These are phyloP conservation scores for Drosophila setifemur DNA, from an alignment of 1,140 invertebrate genomes.

Conservation along the genomic window DNA sequence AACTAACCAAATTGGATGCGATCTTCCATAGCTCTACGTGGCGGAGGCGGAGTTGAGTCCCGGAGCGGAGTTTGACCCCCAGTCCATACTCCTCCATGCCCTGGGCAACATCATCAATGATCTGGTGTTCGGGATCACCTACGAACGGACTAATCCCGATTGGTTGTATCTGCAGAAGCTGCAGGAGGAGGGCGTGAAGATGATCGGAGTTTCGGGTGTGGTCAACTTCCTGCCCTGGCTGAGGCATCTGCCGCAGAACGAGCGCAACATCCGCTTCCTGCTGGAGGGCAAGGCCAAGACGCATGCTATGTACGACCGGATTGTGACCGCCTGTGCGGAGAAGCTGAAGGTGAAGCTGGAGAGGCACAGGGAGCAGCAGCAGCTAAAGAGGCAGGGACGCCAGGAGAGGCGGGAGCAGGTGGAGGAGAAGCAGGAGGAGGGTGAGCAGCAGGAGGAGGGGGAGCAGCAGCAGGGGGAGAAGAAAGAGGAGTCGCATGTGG, in stretches of 20 bases:
- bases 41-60: not conserved
- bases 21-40: slow-evolving; percentile 1
- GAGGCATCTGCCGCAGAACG: slow-evolving; percentile 84
- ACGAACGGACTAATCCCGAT: slow-evolving; percentile 86
- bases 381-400: not conserved
- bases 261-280: slow-evolving; percentile 84
- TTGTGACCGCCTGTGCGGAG: slow-evolving; percentile 84
- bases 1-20: too few species aligned
- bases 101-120: slow-evolving; percentile 90
- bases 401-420: not conserved
- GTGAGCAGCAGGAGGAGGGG: not conserved
- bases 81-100: slow-evolving; percentile 85
- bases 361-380: not conserved
- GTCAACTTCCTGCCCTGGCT: slow-evolving; percentile 92
- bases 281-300: slow-evolving; percentile 88
- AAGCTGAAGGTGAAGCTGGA: slow-evolving; percentile 5
- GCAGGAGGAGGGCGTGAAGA: slow-evolving; percentile 90
- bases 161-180: slow-evolving; percentile 89
- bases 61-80: slow-evolving; percentile 45
- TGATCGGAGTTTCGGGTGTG: slow-evolving; percentile 90
- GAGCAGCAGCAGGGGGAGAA: not conserved
- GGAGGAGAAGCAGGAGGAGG: not conserved
- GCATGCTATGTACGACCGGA: slow-evolving; percentile 87
- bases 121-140: slow-evolving; percentile 89
- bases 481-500: not conserved